Base-by-base conservation (phyloP, 92 coral and sea anemone species). In the Actinostola sp. region DNA sequence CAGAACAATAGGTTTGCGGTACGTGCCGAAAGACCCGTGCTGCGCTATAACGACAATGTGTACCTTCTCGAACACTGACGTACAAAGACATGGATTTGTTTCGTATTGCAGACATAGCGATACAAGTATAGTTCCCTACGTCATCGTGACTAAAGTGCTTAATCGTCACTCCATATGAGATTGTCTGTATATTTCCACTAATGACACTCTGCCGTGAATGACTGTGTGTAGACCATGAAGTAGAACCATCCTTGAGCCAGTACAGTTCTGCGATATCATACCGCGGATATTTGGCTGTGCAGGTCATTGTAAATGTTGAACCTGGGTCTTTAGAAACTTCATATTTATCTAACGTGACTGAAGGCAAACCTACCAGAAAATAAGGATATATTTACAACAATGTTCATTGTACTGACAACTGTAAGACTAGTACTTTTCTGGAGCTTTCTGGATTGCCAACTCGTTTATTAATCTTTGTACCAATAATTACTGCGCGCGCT, bases 291-390 rank as follows among this genome's bases (percentile, higher is more conserved):
- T 51, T 27, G 16, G 21, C 72, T 0, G 6, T 15, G 20, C 72
- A 67, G 11, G 25, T n/a, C 29, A 67, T 28, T 0, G 41, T 67
- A n/a, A 67, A 23, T 0, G 24, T 51, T 17, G 24, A 14, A n/a
- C 59, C 59, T 17, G 28, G 12, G 11, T 25, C 5, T 48, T 39
- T 29, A 24, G 17, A 25, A 13, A 46, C 39, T 23, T 30, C 23
- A 19, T 32, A 53, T 2, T 33, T 24, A n/a, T 46, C 38, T 12
- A 53, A 21, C 16, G 44, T n/a, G 17, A 67, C 43, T 13, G 27
- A 46, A 5, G 72, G 72, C 24, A 67, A 29, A 3, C 72, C 72
- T 67, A n/a, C n/a, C n/a, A n/a, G n/a, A n/a, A n/a, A n/a, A n/a
- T n/a, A n/a, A n/a, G n/a, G n/a, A n/a, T n/a, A n/a, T n/a, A n/a